phyloP scores from a whole-genome alignment of 2,888 invertebrate species.

The Pegoplata infirma region DNA sequence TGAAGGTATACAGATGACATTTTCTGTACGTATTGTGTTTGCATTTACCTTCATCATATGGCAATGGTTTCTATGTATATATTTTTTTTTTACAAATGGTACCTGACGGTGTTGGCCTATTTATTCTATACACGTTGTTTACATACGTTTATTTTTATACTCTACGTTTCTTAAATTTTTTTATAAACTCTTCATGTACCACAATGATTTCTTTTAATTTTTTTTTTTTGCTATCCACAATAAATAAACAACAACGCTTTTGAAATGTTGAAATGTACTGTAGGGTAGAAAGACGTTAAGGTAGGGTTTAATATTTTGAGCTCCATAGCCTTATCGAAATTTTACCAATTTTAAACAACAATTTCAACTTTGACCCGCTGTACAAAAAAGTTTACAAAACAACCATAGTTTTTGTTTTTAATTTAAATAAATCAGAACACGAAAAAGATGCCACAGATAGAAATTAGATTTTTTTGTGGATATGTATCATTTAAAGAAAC shows the following conservation, averaged over 20 bases:
- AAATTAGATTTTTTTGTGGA: no score
- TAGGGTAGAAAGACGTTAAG: no score
- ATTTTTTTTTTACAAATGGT: conserved; percentile 2
- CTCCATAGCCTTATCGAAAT: no score
- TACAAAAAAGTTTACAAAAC: no score
- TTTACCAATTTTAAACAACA: no score
- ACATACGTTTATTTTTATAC: conserved; percentile 32
- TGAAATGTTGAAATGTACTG: background rate
- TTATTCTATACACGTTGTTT: conserved; percentile 51
- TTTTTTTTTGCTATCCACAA: conserved; percentile 9
- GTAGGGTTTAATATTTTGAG: no score
- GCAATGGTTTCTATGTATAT: background rate
- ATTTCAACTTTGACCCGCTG: no score
- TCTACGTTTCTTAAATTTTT: background rate
- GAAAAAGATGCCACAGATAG: no score
- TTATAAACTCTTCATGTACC: conserved; percentile 23
- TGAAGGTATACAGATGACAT: no score
- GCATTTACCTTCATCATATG: conserved; percentile 9
- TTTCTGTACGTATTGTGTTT: background rate
- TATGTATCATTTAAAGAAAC: no score
- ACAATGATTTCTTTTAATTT: conserved; percentile 27
- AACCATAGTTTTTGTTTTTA: no score
- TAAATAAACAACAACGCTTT: background rate
- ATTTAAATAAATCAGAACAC: no score
- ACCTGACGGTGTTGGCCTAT: conserved; percentile 51